Percentiles rank a stretch among this genome's conserved stretches.
Conservation (phyloP, 2,888 invertebrate genomes). For the Brachylomia viminalis region DNA sequence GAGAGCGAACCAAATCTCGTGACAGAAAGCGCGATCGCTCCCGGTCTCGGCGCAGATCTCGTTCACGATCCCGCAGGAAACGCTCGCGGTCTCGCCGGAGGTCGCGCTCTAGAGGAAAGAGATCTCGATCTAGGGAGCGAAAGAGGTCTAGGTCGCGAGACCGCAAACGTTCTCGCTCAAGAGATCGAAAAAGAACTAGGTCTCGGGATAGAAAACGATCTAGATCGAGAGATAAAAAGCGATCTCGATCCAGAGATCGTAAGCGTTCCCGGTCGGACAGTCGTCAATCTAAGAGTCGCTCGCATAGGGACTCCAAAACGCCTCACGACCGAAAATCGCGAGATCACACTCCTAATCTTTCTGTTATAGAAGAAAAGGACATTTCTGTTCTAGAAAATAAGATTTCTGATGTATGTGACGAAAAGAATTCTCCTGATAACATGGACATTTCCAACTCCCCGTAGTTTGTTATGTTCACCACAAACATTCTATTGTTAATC, state of each 20-base stretch:
- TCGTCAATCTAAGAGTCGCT: constrained; percentile 85
- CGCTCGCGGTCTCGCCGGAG: constrained; percentile 86
- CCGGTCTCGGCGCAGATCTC: constrained; percentile 91
- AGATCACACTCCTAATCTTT: constrained; percentile 81
- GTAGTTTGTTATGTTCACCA: constrained; percentile 73
- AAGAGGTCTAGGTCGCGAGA: constrained; percentile 91
- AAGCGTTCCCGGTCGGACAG: constrained; percentile 86
- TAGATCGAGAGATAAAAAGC: constrained; percentile 85
- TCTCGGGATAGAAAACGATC: constrained; percentile 88
- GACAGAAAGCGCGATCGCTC: constrained; percentile 88
- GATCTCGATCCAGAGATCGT: constrained; percentile 85
- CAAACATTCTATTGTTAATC: constrained; percentile 9
- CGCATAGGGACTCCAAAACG: constrained; percentile 85
- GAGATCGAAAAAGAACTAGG: constrained; percentile 86
- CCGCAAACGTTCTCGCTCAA: constrained; percentile 90
- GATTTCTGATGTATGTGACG: constrained; percentile 84
- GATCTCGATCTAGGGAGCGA: constrained; percentile 87
- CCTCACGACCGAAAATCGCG: constrained; percentile 83
- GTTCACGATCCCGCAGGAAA: constrained; percentile 89
- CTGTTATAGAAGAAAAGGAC: constrained; percentile 79
- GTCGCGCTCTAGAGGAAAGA: constrained; percentile 85
- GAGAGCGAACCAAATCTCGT: constrained; percentile 86
- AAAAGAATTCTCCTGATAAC: constrained; percentile 92
- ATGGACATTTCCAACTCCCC: constrained; percentile 96
- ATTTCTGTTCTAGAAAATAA: constrained; percentile 74